A percentile compares a stretch with the other conserved stretches of the same genome.
phyloP scores from a whole-genome alignment of 2,113 vertebrate genomes.

The Proterorhinus semilunaris region DNA sequence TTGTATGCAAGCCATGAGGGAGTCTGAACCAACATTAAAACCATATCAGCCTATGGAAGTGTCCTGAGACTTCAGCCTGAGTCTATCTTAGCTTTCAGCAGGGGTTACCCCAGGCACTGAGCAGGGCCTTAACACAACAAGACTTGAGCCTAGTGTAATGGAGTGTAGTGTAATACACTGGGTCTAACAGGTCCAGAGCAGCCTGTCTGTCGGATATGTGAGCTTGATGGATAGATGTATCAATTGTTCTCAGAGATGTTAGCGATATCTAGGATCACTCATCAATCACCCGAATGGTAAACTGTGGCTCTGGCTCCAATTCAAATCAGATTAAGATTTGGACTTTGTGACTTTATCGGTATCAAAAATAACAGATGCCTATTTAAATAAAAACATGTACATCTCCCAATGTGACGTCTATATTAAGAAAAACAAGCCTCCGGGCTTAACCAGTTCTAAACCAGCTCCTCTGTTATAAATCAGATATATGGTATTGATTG shows the following conservation, averaged over 20 bases:
- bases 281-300: conserved; percentile 1
- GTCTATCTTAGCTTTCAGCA: not conserved
- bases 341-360: not conserved
- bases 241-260: conserved; percentile 1
- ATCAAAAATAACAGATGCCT: not conserved
- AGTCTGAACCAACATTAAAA: not conserved
- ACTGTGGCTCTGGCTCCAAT: not conserved
- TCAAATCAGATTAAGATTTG: not conserved
- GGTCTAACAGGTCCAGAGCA: not conserved
- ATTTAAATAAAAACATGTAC: not conserved
- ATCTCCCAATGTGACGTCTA: not conserved
- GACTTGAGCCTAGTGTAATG: not conserved
- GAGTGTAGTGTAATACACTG: not conserved
- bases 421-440: not conserved
- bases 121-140: not conserved
- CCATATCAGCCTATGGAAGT: not conserved
- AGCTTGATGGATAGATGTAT: conserved; percentile 1
- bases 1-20: not conserved
- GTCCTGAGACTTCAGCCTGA: not conserved
- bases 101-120: not conserved
- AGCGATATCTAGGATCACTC: conserved; percentile 2
- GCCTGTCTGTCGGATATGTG: not conserved
- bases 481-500: not conserved
- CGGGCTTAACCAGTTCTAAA: not conserved
- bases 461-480: not conserved